Evolutionary conservation across 1,140 invertebrate species (phyloP), one percentile per base, ranked within the genome.

Genomic region (Sitobion miscanthi): DNA sequence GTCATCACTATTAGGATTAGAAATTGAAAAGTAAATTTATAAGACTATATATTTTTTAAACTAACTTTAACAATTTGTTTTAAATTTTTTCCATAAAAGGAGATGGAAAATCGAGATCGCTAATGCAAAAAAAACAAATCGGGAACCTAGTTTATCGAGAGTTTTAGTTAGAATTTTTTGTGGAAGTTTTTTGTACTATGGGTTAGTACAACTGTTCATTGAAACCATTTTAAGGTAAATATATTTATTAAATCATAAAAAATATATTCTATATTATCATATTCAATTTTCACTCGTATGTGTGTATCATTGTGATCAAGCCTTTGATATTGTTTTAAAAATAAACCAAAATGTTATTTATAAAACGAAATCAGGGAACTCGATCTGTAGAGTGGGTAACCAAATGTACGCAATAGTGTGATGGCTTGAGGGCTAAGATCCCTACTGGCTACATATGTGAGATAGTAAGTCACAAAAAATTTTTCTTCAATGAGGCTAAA

Each of bases 111-210:
- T 93, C 91, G 95, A 95, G 94, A 89, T 94, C 94, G 88, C 95
- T 94, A 94, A 95, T 94, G 94, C 94, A 86, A 90, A 95, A 94
- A 93, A 94, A 94, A 30, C 95, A 94, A 94, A 95, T 20, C 94
- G 93, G 42, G 91, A 95, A 90, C 96, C 96, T 8, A 96, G 96
- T 94, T 94, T 97, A 49, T 88, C 96, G 21, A 95, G 95, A 94
- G 96, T 96, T 57, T 94, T 97, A 45, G 94, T 95, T 9, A 95
- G 95, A 94, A 95, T 95, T 42, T 97, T 96, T 94, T 96, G 96
- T 20, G 62, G 62, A 77, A 77, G 5, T 4, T n/a, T 77, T 1
- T n/a, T n/a, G n/a, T 77, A 17, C n/a, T 17, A 77, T 77, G 62
- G 62, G 14, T 6, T 77, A 2, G 14, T 77, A 5, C 30, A n/a